Percentiles rank a stretch among this genome's conserved stretches.
phyloP scores from a whole-genome alignment of 2,797 vertebrate genomes.

The Meda fulgida region DNA sequence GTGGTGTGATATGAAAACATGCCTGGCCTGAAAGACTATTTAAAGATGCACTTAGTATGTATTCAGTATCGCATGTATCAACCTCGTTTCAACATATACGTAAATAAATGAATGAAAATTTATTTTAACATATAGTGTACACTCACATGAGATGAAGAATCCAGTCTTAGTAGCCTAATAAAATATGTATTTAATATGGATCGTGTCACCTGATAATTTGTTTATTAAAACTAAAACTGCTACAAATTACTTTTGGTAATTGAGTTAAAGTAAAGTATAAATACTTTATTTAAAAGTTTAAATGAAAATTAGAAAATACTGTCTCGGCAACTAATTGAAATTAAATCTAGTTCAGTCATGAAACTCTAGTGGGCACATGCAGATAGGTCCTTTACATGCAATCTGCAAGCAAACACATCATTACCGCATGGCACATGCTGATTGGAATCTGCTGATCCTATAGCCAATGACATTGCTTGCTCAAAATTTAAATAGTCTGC shows the following conservation, averaged over 20 bases:
- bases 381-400: neutral
- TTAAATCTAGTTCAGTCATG: neutral
- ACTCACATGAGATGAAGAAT: neutral
- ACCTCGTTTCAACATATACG: neutral
- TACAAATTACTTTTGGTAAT: neutral
- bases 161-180: neutral
- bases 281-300: neutral
- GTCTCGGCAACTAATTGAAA: neutral
- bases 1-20: slow-evolving; percentile 52
- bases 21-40: slow-evolving; percentile 5
- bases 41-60: neutral
- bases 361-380: no score
- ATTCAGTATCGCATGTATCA: neutral
- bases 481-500: neutral
- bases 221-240: neutral
- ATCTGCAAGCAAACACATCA: neutral
- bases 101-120: neutral
- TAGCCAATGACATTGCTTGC: neutral
- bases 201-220: no score
- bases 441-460: neutral
- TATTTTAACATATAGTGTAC: neutral
- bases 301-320: neutral
- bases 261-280: neutral
- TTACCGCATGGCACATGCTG: neutral
- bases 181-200: neutral